A percentile compares a stretch with the other conserved stretches of the same genome.
phyloP scores from a whole-genome alignment of 2,113 vertebrate genomes.

The Paramisgurnus dabryanus region DNA sequence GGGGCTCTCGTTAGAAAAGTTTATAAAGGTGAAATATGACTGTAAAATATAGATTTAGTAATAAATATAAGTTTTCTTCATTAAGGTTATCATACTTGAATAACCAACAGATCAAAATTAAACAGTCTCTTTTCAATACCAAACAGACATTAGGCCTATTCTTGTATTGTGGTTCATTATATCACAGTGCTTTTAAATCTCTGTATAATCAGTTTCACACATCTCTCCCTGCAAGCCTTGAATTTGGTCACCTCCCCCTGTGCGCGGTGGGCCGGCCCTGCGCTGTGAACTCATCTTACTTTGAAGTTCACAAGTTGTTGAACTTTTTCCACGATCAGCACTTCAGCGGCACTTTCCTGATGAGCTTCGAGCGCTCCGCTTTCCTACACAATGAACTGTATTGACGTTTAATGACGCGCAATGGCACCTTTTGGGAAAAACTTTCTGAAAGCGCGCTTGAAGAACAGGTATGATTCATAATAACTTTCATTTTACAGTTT shows the following conservation, averaged over 20 bases:
- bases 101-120: no score
- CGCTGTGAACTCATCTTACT: background rate
- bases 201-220: background rate
- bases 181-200: no score
- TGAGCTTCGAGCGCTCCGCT: background rate
- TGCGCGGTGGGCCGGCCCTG: slow-evolving; percentile 43
- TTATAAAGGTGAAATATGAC: no score
- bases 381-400: slow-evolving; percentile 52
- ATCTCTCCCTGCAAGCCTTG: background rate
- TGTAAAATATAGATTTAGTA: no score
- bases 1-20: no score
- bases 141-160: no score
- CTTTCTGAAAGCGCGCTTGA: slow-evolving; percentile 88
- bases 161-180: no score
- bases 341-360: background rate
- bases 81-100: no score
- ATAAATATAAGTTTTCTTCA: no score
- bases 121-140: no score
- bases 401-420: slow-evolving; percentile 37
- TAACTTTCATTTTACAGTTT: no score
- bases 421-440: slow-evolving; percentile 94
- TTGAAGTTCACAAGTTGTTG: slow-evolving; percentile 30
- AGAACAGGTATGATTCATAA: slow-evolving; percentile 80
- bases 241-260: slow-evolving; percentile 38
- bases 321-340: slow-evolving; percentile 45